phyloP scores from a whole-genome alignment of 2,113 vertebrate genomes.

The Boleophthalmus pectinirostris region DNA sequence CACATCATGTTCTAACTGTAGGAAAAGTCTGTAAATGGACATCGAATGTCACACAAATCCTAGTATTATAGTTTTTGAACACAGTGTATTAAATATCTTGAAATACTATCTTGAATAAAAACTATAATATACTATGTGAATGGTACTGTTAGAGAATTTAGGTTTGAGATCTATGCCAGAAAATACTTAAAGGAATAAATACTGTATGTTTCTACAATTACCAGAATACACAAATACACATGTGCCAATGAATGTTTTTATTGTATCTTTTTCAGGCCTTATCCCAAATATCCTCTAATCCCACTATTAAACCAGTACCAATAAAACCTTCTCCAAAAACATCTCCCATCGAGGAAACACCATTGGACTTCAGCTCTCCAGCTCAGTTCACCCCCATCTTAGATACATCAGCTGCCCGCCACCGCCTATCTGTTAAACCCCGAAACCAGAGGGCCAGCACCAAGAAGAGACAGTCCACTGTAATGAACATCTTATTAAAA shows the following conservation, averaged over 20 bases:
- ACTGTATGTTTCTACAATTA: background rate
- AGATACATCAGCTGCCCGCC: constrained; percentile 92
- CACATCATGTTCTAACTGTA: background rate
- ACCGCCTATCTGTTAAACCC: constrained; percentile 92
- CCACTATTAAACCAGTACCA: constrained; percentile 56
- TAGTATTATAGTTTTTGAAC: too few relatives aligned
- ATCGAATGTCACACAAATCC: too few relatives aligned
- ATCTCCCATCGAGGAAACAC: constrained; percentile 49
- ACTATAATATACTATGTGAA: too few relatives aligned
- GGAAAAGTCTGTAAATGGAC: background rate
- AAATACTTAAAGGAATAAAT: background rate
- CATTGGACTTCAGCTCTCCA: constrained; percentile 81
- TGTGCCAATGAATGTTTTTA: background rate
- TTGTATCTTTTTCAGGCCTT: constrained; percentile 62
- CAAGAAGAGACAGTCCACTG: constrained; percentile 78
- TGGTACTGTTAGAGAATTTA: background rate
- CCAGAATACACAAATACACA: background rate
- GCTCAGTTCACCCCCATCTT: constrained; percentile 81
- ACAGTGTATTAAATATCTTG: too few relatives aligned
- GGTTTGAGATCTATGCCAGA: background rate
- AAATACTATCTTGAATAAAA: too few relatives aligned
- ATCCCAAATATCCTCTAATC: constrained; percentile 62
- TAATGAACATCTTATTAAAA: constrained; percentile 51
- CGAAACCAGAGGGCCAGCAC: constrained; percentile 86
- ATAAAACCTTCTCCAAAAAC: constrained; percentile 56